A percentile compares a stretch with the other conserved stretches of the same genome.
Conservation (phyloP, 2,888 invertebrate species). For the Lucinisca nassula region DNA sequence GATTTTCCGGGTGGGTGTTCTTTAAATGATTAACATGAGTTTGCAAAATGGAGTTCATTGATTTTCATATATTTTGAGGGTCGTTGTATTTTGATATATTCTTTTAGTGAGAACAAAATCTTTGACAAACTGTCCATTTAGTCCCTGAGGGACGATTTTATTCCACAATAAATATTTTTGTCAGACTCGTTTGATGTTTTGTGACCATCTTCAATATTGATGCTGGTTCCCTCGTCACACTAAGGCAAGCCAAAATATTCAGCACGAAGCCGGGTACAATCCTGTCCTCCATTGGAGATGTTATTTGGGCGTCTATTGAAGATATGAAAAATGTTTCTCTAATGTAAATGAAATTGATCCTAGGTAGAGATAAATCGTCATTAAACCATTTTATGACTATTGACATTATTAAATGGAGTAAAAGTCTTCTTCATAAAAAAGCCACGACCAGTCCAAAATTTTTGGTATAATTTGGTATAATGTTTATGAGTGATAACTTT, state of each 20-base stretch:
- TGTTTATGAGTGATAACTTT: background rate
- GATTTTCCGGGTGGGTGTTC: no score
- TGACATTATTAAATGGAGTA: background rate
- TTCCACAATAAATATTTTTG: constrained; percentile 4
- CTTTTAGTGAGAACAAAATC: no score
- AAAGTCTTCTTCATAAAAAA: background rate
- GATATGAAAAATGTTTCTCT: background rate
- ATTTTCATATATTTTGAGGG: no score
- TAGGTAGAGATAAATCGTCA: background rate
- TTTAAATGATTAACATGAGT: no score
- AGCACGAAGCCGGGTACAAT: background rate
- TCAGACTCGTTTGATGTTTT: background rate
- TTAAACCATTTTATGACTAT: background rate
- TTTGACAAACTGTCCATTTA: background rate
- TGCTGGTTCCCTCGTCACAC: background rate
- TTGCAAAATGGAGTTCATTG: no score
- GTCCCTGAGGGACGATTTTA: background rate
- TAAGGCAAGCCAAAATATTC: background rate
- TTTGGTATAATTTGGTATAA: background rate
- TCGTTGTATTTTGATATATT: no score
- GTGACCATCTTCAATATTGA: background rate
- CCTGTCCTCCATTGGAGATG: background rate
- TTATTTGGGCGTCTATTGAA: background rate
- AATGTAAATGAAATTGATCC: constrained; percentile 8
- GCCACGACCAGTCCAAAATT: background rate